Base-by-base conservation (phyloP, 2,113 vertebrate genomes). In the Semicossyphus pulcher region DNA sequence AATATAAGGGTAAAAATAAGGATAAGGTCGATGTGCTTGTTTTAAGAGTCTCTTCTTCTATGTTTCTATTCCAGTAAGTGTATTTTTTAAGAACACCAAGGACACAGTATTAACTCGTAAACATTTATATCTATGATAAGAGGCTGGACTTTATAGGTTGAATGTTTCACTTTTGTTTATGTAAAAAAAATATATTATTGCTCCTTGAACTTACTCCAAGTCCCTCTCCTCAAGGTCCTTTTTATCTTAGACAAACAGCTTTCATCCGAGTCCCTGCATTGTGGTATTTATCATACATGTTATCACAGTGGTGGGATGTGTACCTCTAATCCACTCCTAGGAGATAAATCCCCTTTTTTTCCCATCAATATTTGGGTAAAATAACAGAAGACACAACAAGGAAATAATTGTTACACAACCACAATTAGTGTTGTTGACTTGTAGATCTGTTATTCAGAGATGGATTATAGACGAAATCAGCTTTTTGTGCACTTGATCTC, bases 381-480 rank as follows among this genome's bases (percentile, higher is more conserved):
- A 18, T 45, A 41, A 58, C 16, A 63, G 37, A 65, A 42, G 25
- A 31, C 3, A 53, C 23, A 49, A 42, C 16, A 60, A 69, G n/a
- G 21, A 71, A 62, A 70, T 32, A 56, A 58, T 26, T 53, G 37
- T 58, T 53, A 58, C 51, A 80, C 61, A 85, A 47, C 15, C 45
- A 68, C 70, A 85, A 56, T 80, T 68, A 76, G 56, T 74, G 75
- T 72, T 87, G 84, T 83, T 87, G 75, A 88, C 62, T 75, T 72
- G 72, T 71, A 31, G 78, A 86, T 69, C 68, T 88, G 78, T 88
- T 85, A 80, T 87, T 85, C 83, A 77, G 75, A 87, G 81, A 87
- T 92, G 64, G 84, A 89, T 88, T 88, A 91, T 85, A 21, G 31
- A 77, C 72, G 72, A 83, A 83, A 88, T 90, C 80, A 65, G 65